Percentiles rank a stretch among this genome's conserved stretches.
Conservation (phyloP, 2,888 invertebrate species). For the Rugalucina vietnamica region DNA sequence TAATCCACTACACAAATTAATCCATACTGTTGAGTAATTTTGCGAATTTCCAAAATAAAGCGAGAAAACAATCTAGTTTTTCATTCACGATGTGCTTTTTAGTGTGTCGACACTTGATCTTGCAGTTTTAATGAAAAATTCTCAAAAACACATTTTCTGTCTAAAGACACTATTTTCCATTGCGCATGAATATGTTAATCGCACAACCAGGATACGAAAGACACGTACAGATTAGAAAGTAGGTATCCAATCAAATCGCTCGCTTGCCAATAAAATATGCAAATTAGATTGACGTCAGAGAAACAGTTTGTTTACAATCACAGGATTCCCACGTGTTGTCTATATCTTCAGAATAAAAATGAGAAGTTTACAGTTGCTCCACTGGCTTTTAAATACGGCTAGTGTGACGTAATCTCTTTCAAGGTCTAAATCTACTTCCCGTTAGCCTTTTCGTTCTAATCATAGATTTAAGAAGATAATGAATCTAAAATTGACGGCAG, state of each 20-base stretch:
- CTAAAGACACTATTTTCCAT: conserved; percentile 1
- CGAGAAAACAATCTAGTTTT: too few species aligned
- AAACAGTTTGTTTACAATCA: conserved; percentile 56
- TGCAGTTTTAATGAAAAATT: too few species aligned
- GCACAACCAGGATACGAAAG: conserved; percentile 56
- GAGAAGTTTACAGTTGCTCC: neutral
- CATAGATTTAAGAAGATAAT: too few species aligned
- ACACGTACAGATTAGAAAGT: conserved; percentile 60
- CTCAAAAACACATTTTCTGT: too few species aligned
- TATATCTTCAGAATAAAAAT: neutral
- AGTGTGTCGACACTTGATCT: too few species aligned
- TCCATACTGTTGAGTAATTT: neutral
- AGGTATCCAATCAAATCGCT: conserved; percentile 60
- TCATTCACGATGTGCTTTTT: too few species aligned
- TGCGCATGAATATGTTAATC: conserved; percentile 64
- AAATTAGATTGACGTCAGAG: conserved; percentile 55
- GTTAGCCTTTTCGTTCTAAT: neutral
- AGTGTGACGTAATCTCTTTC: neutral
- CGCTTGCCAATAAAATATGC: conserved; percentile 51
- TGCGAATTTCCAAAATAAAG: too few species aligned
- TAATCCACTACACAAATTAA: conserved; percentile 55
- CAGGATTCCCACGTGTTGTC: conserved; percentile 35
- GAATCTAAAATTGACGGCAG: too few species aligned
- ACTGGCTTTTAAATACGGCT: neutral
- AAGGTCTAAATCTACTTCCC: neutral